Base-by-base conservation (phyloP, 2,113 vertebrate genomes). In the Chaetura pelagica region DNA sequence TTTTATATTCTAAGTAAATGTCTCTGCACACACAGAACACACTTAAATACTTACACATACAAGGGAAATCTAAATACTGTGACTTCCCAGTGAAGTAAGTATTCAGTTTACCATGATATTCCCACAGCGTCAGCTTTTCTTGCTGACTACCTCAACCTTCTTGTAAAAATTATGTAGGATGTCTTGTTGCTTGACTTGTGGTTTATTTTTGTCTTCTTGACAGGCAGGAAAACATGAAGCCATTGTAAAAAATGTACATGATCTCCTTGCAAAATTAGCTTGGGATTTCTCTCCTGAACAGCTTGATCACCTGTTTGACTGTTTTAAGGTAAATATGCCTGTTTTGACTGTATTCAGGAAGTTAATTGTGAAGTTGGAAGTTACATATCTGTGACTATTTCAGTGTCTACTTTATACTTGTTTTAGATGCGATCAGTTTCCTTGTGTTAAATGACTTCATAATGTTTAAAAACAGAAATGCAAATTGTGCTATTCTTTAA, bases 231-330 rank as follows among this genome's bases (percentile, higher is more conserved):
- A 99, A 93, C 99, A 99, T 73, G 99, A 99, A 98, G 99, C 99
- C 77, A 99, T 99, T 97, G 99, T 99, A 89, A 99, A 99, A 97
- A 99, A 99, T 92, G 99, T 99, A 93, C 99, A 99, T 73, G 99
- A 99, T 96, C 98, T 99, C 30, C 98, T 99, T 63, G 99, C 99
- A 87, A 99, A 99, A 97, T 97, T 99, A 96, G 99, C 99, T 3
- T 99, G 99, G 99, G 99, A 99, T 97, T 99, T 99, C 97, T 99
- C 99, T 86, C 99, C 99, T 83, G 99, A 99, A 96, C 99, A 99
- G 97, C 99, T 99, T 75, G 99, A 99, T 97, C 99, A 99, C 97
- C 99, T 99, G 54, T 99, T 99, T 94, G 99, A 99, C 97, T 99
- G 99, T 95, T 99, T 99, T 97, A 99, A 99, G 98, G 99, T 99